phyloP scores from a whole-genome alignment of 2,113 vertebrate species.

The Rhinolophus sinicus region DNA sequence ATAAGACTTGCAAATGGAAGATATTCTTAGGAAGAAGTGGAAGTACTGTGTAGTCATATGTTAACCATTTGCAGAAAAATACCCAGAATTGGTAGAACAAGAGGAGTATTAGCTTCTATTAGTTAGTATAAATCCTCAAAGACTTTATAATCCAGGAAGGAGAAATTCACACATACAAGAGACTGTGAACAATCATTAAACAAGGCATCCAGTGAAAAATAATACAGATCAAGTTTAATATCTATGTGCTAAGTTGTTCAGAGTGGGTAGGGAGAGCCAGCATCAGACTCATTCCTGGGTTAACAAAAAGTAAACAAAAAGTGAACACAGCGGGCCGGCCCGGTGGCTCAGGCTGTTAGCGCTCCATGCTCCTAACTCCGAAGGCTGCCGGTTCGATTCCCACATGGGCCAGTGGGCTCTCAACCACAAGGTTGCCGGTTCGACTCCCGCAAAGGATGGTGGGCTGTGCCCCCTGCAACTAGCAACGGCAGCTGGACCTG shows the following conservation, averaged over 20 bases:
- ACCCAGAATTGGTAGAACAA: not conserved
- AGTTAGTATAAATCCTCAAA: slow-evolving; percentile 41
- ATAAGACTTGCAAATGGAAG: not conserved
- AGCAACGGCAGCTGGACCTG: no score
- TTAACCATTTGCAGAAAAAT: slow-evolving; percentile 33
- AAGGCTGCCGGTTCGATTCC: no score
- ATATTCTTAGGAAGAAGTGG: not conserved
- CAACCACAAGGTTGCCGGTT: no score
- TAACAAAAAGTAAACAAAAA: not conserved
- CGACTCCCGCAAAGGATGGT: no score
- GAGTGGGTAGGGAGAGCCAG: not conserved
- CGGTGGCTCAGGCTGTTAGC: no score
- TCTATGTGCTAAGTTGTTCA: not conserved
- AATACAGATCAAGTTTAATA: not conserved
- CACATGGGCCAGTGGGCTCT: no score
- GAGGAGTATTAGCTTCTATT: not conserved
- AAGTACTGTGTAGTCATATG: not conserved
- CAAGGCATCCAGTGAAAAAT: not conserved
- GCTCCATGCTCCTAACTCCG: no score
- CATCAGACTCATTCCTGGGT: not conserved
- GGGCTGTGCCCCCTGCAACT: no score
- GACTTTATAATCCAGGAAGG: not conserved
- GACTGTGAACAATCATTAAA: not conserved
- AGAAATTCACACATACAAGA: not conserved
- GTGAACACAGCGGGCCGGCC: not conserved